Conservation (phyloP, 2,113 vertebrate genomes). For the Furnarius figulus region DNA sequence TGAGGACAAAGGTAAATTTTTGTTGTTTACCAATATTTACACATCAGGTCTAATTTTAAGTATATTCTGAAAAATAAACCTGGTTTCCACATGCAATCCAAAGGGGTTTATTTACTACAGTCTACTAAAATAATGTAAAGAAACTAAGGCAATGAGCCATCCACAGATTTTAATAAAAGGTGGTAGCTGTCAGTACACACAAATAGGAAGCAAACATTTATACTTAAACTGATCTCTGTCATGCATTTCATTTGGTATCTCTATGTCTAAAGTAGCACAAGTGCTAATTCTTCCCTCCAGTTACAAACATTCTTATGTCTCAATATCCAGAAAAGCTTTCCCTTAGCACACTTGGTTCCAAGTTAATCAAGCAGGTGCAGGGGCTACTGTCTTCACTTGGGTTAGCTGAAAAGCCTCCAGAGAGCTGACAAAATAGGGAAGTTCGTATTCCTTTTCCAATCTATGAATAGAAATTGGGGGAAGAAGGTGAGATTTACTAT, state of each 20-base stretch:
- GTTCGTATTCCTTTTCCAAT: constrained; percentile 63
- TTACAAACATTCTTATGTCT: not conserved
- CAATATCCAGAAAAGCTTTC: not conserved
- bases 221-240: not conserved
- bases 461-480: constrained; percentile 48
- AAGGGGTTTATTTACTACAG: not conserved
- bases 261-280: not conserved
- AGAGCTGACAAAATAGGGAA: constrained; percentile 63
- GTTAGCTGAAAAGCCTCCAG: constrained; percentile 59
- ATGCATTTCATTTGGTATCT: not conserved
- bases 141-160: not conserved
- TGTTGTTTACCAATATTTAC: not conserved
- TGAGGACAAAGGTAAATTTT: not conserved
- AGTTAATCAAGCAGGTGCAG: constrained; percentile 44
- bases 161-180: constrained; percentile 34
- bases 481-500: constrained; percentile 13
- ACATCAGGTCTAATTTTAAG: not conserved
- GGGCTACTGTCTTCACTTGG: constrained; percentile 24
- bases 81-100: not conserved
- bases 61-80: not conserved
- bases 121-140: not conserved
- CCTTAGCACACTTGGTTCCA: not conserved
- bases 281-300: not conserved
- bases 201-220: not conserved
- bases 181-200: not conserved